Evolutionary conservation across 2,797 vertebrate genomes (phyloP), one percentile per base, ranked within the genome.

Genomic region (Acanthopagrus latus): DNA sequence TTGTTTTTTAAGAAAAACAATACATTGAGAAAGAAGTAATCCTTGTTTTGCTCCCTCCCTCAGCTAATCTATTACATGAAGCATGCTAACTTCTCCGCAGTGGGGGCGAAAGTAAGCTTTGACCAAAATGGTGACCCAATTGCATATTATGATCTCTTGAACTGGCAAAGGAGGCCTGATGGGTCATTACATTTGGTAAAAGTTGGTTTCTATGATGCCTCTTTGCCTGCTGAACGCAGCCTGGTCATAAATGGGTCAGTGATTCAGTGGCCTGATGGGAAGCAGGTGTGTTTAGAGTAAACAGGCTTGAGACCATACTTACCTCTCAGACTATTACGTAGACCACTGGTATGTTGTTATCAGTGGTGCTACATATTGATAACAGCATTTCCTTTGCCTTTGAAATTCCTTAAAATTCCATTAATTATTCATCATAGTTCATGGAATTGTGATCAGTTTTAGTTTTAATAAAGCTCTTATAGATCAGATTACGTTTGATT

Each of bases 61-160:
- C 65, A 96, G 95, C 87, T 96, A 1, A 65, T 94, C 20, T 71
- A 90, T 63, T 95, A 95, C 74, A 93, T 96, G 93, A 95, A 90
- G 63, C 65, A 1, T 52, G 86, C 93, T 4, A 81, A 87, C 56
- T 96, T 96, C 79, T 93, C 89, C 57, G 78, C 77, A 43, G 46
- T 90, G 8, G 94, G 93, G 1, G 92, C 94, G 52, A 86, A 90
- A 55, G 87, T 95, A 33, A 86, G 78, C 63, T 95, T 96, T 83
- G 94, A 95, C 84, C 71, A 89, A 47, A 95, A 95, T 5, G 95
- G 94, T 25, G 94, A 96, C 70, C 93, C 95, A 0, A 89, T 94
- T 64, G 94, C 93, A 52, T 94, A 93, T 46, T 96, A 95, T 67
- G 95, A 96, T 71, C 82, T 96, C 6, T 76, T 95, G 71, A 96